phyloP scores from a whole-genome alignment of 2,888 invertebrate species.

The Drosophila mercatorum region DNA sequence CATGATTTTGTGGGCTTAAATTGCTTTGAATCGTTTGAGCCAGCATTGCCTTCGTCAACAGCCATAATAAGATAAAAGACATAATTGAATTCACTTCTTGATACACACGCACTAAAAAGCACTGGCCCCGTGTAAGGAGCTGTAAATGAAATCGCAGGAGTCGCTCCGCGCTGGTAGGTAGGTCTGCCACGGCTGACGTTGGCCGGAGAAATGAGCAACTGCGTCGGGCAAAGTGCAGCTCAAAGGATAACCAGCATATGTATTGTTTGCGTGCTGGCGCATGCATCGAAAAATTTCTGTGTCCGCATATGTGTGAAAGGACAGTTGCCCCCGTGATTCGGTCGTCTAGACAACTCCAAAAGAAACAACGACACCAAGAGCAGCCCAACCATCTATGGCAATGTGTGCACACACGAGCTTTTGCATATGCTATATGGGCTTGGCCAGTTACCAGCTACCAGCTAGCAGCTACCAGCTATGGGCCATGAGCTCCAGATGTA shows the following conservation, averaged over 20 bases:
- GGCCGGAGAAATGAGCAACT: constrained; percentile 55
- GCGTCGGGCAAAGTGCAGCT: constrained; percentile 40
- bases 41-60: constrained; percentile 11
- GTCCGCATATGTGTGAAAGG: constrained; percentile 47
- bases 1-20: constrained; percentile 37
- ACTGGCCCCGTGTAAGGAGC: constrained; percentile 5
- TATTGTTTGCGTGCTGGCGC: constrained; percentile 59
- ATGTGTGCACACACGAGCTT: constrained; percentile 59
- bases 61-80: constrained; percentile 19
- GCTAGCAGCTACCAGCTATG: neutral
- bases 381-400: constrained; percentile 23
- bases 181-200: constrained; percentile 43
- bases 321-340: constrained; percentile 68
- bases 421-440: constrained; percentile 63
- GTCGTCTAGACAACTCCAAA: constrained; percentile 61
- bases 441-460: constrained; percentile 31
- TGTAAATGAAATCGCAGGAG: neutral
- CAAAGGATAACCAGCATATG: constrained; percentile 53
- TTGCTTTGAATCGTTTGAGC: constrained; percentile 3
- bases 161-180: constrained; percentile 7
- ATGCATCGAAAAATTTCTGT: constrained; percentile 34
- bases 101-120: constrained; percentile 7
- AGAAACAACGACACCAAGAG: constrained; percentile 30
- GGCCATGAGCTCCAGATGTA: constrained; percentile 4
- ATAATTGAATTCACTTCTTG: constrained; percentile 35